Base-by-base conservation (phyloP, 2,797 vertebrate genomes). In the Thripadectes ignobilis region DNA sequence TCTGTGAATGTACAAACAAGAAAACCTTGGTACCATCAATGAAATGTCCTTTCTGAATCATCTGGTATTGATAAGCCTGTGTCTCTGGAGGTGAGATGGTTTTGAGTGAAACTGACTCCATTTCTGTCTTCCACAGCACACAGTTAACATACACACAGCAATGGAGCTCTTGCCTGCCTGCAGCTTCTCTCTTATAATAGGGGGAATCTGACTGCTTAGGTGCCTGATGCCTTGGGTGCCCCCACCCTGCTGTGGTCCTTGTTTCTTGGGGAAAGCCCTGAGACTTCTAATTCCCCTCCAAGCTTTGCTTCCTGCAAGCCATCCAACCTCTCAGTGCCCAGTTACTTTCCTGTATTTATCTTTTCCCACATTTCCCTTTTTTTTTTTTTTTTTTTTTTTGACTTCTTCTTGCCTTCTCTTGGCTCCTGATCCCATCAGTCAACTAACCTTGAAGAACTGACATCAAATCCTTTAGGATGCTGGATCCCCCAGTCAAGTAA, bases 101-200 rank as follows among this genome's bases (percentile, higher is more conserved):
- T 88, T 74, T 36, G 24, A 54, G 30, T 1, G 1, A 52, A 32
- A 61, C 66, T 41, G 52, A 39, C 14, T 20, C 54, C 38, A 26
- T 67, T 92, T 68, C 19, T 29, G 29, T 29, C 73, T 51, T 7
- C 36, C 16, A 17, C 5, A n/a, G n/a, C 20, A 34, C 34, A 34
- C 9, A 59, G 22, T 26, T 34, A 78, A 38, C 6, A n/a, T 2
- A 43, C 17, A 61, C 5, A 24, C 0, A 6, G 41, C 4, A 13
- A 75, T 23, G 10, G 41, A 78, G 18, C 15, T 48, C n/a, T 48
- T 48, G 43, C 23, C 80, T 82, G 48, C 34, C 74, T 90, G 52
- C 45, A 66, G 76, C 62, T 93, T 86, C 43, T 88, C 63, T 82
- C 7, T 14, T 29, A n/a, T 26, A 54, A 85, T 61, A 89, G 30